A percentile compares a stretch with the other conserved stretches of the same genome.
Conservation (phyloP, 1,140 invertebrate species). For the Heliconius hewitsoni region DNA sequence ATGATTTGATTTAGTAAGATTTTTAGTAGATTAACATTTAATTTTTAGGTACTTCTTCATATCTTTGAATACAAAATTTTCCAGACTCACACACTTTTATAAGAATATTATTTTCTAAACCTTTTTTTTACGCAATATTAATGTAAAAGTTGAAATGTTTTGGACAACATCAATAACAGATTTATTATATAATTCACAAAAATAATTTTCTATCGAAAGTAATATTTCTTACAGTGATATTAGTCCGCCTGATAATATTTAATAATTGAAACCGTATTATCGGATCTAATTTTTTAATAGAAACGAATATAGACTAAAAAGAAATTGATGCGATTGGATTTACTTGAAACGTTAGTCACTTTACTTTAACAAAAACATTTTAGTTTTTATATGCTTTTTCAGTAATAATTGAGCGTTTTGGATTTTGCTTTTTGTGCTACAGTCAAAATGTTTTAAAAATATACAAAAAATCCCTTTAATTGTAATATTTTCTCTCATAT, state of each 20-base stretch:
- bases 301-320: conserved; percentile 2
- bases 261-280: not conserved
- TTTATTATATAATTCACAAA: conserved; percentile 1
- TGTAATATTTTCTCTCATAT: too few species aligned
- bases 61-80: too few species aligned
- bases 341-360: not conserved
- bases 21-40: too few species aligned
- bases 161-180: not conserved
- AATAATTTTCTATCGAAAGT: not conserved
- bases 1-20: too few species aligned
- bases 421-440: not conserved
- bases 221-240: not conserved
- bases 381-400: not conserved
- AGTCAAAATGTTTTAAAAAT: not conserved
- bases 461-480: too few species aligned
- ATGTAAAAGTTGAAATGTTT: too few species aligned
- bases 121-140: too few species aligned
- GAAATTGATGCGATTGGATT: not conserved
- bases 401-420: not conserved
- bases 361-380: not conserved
- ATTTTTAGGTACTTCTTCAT: too few species aligned
- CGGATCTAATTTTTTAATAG: not conserved
- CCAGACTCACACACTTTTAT: too few species aligned
- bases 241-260: not conserved
- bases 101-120: too few species aligned